Evolutionary conservation across 2,888 invertebrate genomes (phyloP).

Genomic region (Hemistola chrysoprasaria): DNA sequence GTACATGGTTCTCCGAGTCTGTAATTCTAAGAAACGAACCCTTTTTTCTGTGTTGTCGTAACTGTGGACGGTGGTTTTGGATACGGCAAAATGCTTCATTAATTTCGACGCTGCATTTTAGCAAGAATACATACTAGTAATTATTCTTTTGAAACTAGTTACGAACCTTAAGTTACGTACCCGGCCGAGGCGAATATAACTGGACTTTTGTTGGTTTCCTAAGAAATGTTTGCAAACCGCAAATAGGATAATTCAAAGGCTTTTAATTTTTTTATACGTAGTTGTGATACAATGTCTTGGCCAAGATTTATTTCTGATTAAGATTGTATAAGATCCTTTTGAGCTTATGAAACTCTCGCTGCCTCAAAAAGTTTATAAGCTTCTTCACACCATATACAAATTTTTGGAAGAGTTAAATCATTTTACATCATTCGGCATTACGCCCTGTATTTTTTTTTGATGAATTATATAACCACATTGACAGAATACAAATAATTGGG

Average conservation of each 20-base stretch:
- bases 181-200: too few species aligned
- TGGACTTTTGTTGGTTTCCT: constrained; percentile 2
- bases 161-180: too few species aligned
- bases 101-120: too few species aligned
- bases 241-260: background rate
- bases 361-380: constrained; percentile 11
- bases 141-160: too few species aligned
- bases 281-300: constrained; percentile 6
- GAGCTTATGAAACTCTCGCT: constrained; percentile 4
- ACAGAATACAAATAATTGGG: constrained; percentile 57
- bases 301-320: constrained; percentile 2
- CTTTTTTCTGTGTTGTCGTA: too few species aligned
- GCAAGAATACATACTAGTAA: too few species aligned
- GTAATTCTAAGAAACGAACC: too few species aligned
- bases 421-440: constrained; percentile 45
- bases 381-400: constrained; percentile 25
- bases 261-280: background rate
- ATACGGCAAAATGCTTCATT: too few species aligned
- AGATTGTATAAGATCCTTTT: constrained; percentile 6
- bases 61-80: too few species aligned
- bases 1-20: too few species aligned
- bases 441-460: constrained; percentile 66
- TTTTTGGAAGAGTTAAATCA: constrained; percentile 27
- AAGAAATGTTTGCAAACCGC: constrained; percentile 5
- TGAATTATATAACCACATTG: constrained; percentile 65